These are phyloP conservation scores for Tuta absoluta DNA, from an alignment of 2,888 invertebrate genomes.

Conservation along the genomic window DNA sequence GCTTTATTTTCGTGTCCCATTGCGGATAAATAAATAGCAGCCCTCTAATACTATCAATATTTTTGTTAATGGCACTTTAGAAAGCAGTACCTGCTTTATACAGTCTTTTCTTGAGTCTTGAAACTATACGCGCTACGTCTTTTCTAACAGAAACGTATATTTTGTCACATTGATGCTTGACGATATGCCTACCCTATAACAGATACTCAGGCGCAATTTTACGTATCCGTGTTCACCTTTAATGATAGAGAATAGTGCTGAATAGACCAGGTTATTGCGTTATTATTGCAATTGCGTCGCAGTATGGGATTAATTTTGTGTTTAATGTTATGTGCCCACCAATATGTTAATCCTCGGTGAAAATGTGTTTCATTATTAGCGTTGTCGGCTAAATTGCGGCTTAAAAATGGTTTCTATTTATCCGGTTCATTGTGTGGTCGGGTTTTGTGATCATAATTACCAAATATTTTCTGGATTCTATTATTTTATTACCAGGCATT, in stretches of 20 bases:
- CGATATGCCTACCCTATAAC: background rate
- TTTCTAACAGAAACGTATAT: too few relatives aligned
- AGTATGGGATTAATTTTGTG: constrained; percentile 42
- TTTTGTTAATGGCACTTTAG: too few relatives aligned
- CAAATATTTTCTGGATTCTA: background rate
- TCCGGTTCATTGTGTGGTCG: background rate
- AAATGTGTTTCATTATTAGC: constrained; percentile 19
- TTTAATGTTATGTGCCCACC: constrained; percentile 40
- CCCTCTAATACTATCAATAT: too few relatives aligned
- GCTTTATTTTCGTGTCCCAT: too few relatives aligned
- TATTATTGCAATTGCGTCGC: constrained; percentile 1
- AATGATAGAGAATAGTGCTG: constrained; percentile 27
- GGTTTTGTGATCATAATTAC: background rate
- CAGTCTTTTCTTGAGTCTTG: too few relatives aligned
- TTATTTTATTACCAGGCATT: background rate
- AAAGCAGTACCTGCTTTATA: too few relatives aligned
- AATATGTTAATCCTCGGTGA: constrained; percentile 26
- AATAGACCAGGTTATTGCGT: background rate
- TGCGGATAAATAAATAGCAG: too few relatives aligned
- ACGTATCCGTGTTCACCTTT: background rate
- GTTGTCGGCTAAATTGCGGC: constrained; percentile 11
- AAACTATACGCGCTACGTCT: too few relatives aligned
- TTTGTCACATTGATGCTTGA: background rate
- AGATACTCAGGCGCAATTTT: background rate
- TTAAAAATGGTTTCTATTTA: constrained; percentile 8